Base-by-base conservation (phyloP, 2,797 vertebrate genomes). In the Setipinna tenuifilis region DNA sequence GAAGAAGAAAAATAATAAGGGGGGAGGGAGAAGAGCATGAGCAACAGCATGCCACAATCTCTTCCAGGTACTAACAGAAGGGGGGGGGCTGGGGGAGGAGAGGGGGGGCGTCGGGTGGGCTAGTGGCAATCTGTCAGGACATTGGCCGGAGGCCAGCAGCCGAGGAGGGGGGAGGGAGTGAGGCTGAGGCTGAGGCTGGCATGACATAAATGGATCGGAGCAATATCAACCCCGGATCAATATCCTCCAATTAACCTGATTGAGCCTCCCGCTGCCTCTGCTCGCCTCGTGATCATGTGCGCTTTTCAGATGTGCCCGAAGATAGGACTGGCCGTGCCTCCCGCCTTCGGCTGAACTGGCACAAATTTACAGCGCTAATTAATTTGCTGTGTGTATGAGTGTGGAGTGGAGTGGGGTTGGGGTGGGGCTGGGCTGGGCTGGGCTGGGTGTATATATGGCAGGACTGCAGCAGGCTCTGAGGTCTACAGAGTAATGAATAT, bases 241-340 rank as follows among this genome's bases (percentile, higher is more conserved):
- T 86, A 71, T 83, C 81, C 85, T 41, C 81, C 83, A 87, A 87
- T 88, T 86, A 88, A 85, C 78, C 83, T 46, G 83, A 90, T 86
- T 83, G 84, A 85, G 85, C 46, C 25, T 84, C 59, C 28, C 86
- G 59, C 16, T 75, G 68, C 68, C 68, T 71, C 50, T 28, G 19
- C 44, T 80, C 61, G 48, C 48, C 23, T 54, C 62, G 50, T 58
- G 14, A 62, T 83, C 35, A 16, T 25, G 9, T 80, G 82, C 50
- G 82, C 50, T 44, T 7, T 31, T 57, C 59, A 57, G 19, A 81
- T 50, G 58, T 35, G 48, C 17, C 86, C 44, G 23, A 83, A 87
- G 57, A 28, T 59, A 86, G 65, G 11, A 50, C 54, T 46, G 35
- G 0, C 57, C 50, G 54, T 75, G 35, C 50, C 10, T 31, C 23